Conservation (phyloP, 2,888 invertebrate genomes). For the Drosophila kambysellisi region DNA sequence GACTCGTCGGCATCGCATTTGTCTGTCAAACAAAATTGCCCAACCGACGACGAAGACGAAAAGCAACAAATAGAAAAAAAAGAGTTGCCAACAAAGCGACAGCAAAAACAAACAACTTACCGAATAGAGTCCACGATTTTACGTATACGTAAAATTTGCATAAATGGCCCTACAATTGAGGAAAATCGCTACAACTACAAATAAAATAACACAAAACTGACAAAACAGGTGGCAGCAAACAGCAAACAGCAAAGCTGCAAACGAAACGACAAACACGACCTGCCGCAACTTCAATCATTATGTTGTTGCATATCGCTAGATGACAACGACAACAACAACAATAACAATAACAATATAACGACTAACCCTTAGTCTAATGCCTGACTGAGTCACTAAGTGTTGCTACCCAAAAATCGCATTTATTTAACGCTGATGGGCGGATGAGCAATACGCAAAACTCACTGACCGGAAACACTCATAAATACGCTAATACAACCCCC, state of each 20-base stretch:
- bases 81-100: constrained; percentile 58
- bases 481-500: constrained; percentile 42
- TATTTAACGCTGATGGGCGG: constrained; percentile 24
- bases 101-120: constrained; percentile 75
- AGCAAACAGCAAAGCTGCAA: neutral
- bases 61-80: constrained; percentile 6
- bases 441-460: constrained; percentile 50
- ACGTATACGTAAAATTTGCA: constrained; percentile 68
- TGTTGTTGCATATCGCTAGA: constrained; percentile 38
- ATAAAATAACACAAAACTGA: constrained; percentile 52
- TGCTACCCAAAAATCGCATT: constrained; percentile 43
- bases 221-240: constrained; percentile 46
- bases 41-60: constrained; percentile 60
- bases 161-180: constrained; percentile 79
- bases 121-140: constrained; percentile 44
- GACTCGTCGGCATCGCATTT: constrained; percentile 63
- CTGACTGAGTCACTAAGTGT: constrained; percentile 64
- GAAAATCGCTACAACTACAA: constrained; percentile 80
- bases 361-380: constrained; percentile 45
- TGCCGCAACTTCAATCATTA: constrained; percentile 62
- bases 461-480: constrained; percentile 79
- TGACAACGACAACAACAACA: constrained; percentile 1
- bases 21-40: constrained; percentile 82
- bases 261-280: constrained; percentile 50
- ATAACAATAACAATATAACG: constrained; percentile 14